Base-by-base conservation (phyloP, 2,888 invertebrate genomes). In the Papilio gigon region DNA sequence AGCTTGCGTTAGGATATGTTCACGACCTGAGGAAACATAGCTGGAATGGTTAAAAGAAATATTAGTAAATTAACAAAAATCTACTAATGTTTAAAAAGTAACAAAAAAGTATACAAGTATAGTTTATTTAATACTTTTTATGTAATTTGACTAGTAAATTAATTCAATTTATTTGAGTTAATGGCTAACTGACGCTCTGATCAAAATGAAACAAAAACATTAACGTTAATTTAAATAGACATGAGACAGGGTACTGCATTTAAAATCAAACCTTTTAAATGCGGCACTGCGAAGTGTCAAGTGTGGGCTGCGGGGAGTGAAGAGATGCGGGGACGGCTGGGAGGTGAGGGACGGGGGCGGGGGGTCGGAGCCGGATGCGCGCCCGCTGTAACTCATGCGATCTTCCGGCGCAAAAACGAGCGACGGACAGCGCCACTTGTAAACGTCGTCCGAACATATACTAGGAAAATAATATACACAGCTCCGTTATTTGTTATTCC, bases 371-470 rank as follows among this genome's bases (percentile, higher is more conserved):
- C 84, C 86, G 88, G 88, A 86, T 73, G 72, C 78, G 67, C 79
- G 81, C 79, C 78, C 81, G 79, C 84, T 77, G 85, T 89, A 89
- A 89, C 87, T 89, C 89, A 89, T 89, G 87, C 81, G 78, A 77
- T 77, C 79, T 88, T 89, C 89, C 89, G 89, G 86, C 80, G 85
- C 81, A 87, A 89, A 89, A 89, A 88, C 87, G 83, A 80, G 76
- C 71, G 77, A 80, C 83, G 84, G 74, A 72, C 72, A 71, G 42
- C 70, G 62, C 64, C 77, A 78, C 76, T 65, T 70, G 61, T 56
- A 42, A 70, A 67, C 72, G 69, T 76, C 76, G 68, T 80, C 30
- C 53, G 30, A 53, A n/a, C 53, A 53, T 53, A 53, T 30, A 53
- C 53, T 53, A 53, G 53, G 14, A 53, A 53, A 53, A 30, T 53